Percentiles rank a stretch among this genome's conserved stretches.
Conservation (phyloP, 2,113 vertebrate species). For the Tursiops truncatus region DNA sequence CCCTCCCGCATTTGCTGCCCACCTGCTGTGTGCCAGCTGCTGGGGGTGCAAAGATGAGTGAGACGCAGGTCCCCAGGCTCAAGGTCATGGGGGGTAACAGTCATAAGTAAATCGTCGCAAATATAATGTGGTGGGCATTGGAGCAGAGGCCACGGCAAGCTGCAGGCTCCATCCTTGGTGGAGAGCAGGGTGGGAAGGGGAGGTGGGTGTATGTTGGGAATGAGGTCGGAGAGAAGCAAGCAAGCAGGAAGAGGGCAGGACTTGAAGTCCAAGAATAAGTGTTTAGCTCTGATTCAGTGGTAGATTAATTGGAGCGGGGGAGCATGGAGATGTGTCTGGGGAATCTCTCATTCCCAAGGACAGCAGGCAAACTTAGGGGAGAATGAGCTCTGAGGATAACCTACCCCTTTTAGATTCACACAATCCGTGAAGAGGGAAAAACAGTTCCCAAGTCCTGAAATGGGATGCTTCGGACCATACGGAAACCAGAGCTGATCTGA, state of each 20-base stretch:
- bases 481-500: background rate
- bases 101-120: no score
- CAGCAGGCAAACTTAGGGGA: background rate
- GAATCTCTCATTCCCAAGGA: no score
- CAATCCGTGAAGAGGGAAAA: background rate
- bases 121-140: rapidly evolving
- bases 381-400: background rate
- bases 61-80: background rate
- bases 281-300: background rate
- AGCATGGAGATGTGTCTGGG: background rate
- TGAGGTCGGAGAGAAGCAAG: background rate
- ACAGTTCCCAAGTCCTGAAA: background rate
- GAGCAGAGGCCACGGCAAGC: background rate
- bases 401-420: background rate
- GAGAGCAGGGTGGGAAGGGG: background rate
- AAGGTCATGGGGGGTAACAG: background rate
- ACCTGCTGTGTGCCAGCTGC: background rate
- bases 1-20: background rate
- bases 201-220: background rate
- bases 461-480: background rate
- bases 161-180: background rate
- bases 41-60: background rate
- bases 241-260: background rate
- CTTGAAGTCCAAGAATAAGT: background rate
- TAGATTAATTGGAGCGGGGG: background rate